These are phyloP conservation scores for Plagodis pulveraria DNA, from an alignment of 2,888 invertebrate genomes.

Conservation along the genomic window DNA sequence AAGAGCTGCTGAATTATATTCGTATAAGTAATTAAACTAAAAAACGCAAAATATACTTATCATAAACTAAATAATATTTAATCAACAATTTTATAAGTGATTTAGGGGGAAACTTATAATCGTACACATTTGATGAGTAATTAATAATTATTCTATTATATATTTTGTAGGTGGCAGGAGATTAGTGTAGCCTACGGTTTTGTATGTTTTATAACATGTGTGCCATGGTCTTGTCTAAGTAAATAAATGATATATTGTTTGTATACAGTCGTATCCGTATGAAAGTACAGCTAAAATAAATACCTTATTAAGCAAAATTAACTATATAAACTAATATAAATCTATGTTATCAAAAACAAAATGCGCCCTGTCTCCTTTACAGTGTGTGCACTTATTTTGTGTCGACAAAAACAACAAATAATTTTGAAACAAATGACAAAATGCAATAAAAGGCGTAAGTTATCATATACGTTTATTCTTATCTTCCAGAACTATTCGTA, in stretches of 20 bases:
- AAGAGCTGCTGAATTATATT: slow-evolving; percentile 74
- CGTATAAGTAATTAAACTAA: slow-evolving; percentile 63
- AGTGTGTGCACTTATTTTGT: slow-evolving; percentile 42
- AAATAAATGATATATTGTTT: slow-evolving; percentile 40
- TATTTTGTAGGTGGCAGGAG: slow-evolving; percentile 19
- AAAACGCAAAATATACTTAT: slow-evolving; percentile 61
- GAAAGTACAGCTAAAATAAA: slow-evolving; percentile 83
- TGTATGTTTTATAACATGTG: slow-evolving; percentile 19
- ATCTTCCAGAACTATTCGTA: slow-evolving; percentile 58
- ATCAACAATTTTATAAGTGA: slow-evolving; percentile 69
- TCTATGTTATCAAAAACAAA: slow-evolving; percentile 65
- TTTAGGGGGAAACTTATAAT: slow-evolving; percentile 54
- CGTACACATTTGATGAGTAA: slow-evolving; percentile 26
- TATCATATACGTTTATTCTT: slow-evolving; percentile 69
- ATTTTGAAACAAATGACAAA: slow-evolving; percentile 62
- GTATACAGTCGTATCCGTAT: slow-evolving; percentile 83
- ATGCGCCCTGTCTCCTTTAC: slow-evolving; percentile 66
- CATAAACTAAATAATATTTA: slow-evolving; percentile 61
- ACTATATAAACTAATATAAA: slow-evolving; percentile 76
- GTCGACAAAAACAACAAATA: slow-evolving; percentile 47
- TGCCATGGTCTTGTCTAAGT: slow-evolving; percentile 20
- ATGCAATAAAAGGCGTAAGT: slow-evolving; percentile 77
- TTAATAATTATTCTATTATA: slow-evolving; percentile 8
- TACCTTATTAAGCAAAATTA: slow-evolving; percentile 81
- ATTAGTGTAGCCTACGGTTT: slow-evolving; percentile 9